phyloP scores from a whole-genome alignment of 2,113 vertebrate genomes.

The Nannospalax galili region DNA sequence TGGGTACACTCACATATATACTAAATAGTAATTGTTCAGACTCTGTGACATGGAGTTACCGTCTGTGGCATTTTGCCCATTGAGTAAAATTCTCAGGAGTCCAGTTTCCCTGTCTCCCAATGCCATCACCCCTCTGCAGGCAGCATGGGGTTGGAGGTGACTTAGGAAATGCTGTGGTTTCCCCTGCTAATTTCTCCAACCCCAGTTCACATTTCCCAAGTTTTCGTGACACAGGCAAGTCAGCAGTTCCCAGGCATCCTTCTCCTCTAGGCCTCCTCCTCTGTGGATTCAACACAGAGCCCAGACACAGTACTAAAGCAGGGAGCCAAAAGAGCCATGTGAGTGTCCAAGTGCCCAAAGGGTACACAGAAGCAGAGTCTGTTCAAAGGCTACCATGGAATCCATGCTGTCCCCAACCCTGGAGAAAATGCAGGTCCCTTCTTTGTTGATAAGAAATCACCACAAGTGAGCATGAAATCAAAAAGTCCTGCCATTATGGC shows the following conservation, averaged over 20 bases:
- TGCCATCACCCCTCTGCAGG: not conserved
- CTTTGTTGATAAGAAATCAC: conserved; percentile 22
- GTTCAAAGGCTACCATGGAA: not conserved
- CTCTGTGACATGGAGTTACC: not conserved
- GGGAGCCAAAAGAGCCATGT: not conserved
- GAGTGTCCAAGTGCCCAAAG: too few relatives aligned
- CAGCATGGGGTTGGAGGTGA: not conserved
- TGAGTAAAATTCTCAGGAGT: not conserved
- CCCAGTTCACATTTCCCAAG: not conserved
- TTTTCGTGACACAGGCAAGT: not conserved
- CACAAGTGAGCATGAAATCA: not conserved
- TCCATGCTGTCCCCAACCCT: not conserved
- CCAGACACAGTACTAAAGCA: not conserved
- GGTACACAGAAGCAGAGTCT: not conserved
- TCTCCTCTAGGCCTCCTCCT: not conserved
- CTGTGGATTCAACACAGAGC: not conserved
- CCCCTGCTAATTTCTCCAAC: not conserved
- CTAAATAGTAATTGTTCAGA: not conserved
- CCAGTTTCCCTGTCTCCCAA: not conserved
- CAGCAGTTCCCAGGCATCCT: not conserved
- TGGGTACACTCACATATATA: not conserved
- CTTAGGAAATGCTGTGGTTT: not conserved
- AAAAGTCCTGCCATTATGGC: not conserved
- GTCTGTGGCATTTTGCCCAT: not conserved
- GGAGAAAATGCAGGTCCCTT: not conserved